Percentiles rank a stretch among this genome's conserved stretches.
These are phyloP conservation scores for Torymus aiolomorphi DNA, from an alignment of 2,888 invertebrate genomes.

Conservation along the genomic window DNA sequence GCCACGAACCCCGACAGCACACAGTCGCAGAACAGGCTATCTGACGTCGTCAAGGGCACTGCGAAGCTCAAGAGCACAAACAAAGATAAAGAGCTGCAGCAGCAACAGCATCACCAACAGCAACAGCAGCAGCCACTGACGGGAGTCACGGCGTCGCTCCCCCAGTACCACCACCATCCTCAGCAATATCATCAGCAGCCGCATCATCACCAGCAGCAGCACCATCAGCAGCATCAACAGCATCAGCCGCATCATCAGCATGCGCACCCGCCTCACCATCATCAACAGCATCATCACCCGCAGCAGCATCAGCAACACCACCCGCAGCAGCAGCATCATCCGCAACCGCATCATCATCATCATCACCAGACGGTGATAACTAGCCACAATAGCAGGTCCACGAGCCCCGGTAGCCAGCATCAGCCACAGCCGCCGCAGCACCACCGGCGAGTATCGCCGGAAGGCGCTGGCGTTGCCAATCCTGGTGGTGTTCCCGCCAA, in stretches of 20 bases:
- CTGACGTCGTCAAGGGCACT: conserved; percentile 88
- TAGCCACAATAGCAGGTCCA: conserved; percentile 54
- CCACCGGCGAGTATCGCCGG: conserved; percentile 63
- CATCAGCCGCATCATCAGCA: conserved; percentile 58
- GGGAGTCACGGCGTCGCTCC: conserved; percentile 27
- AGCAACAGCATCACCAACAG: conserved; percentile 48
- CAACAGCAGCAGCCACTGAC: conserved; percentile 37
- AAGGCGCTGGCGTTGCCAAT: conserved; percentile 65
- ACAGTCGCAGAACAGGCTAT: conserved; percentile 80
- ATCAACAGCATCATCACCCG: conserved; percentile 33
- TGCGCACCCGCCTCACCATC: conserved; percentile 59
- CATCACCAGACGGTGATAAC: conserved; percentile 42
- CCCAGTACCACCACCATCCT: conserved; percentile 48
- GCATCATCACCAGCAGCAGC: conserved; percentile 43
- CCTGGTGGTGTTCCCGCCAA: conserved; percentile 35
- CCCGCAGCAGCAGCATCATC: conserved; percentile 44
- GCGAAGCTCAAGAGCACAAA: conserved; percentile 79
- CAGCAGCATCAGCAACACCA: conserved; percentile 33
- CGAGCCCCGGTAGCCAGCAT: conserved; percentile 57
- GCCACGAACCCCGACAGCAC: conserved; percentile 63
- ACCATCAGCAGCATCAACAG: conserved; percentile 56
- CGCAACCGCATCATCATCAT: conserved; percentile 47
- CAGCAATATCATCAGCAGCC: conserved; percentile 39
- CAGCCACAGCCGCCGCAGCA: conserved; percentile 62
- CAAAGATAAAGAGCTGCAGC: conserved; percentile 68